Evolutionary conservation across 2,797 vertebrate genomes (phyloP).

Genomic region (Helarctos malayanus): DNA sequence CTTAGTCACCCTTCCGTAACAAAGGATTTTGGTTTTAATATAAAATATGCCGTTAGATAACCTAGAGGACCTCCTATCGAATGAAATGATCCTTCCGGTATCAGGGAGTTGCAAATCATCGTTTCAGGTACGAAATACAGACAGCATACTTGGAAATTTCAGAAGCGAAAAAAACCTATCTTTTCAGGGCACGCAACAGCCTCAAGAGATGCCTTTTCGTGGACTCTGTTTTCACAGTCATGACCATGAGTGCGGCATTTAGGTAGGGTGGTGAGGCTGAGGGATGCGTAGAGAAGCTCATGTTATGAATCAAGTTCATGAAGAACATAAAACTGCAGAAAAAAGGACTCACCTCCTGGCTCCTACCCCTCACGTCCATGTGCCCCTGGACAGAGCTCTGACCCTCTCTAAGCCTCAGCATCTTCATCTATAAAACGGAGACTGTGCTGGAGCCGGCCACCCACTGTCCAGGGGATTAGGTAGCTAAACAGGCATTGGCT

Average conservation of each 20-base stretch:
- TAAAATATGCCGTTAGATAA: not conserved
- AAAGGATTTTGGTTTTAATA: not conserved
- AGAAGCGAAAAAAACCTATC: not conserved
- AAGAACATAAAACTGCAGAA: not conserved
- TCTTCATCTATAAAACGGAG: not conserved
- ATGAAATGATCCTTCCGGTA: not conserved
- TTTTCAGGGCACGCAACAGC: not conserved
- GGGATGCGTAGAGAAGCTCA: not conserved
- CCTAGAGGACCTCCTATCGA: not conserved
- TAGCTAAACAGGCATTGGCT: not conserved
- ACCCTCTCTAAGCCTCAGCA: not conserved
- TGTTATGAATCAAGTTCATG: not conserved
- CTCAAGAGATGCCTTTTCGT: not conserved
- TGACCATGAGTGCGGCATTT: not conserved
- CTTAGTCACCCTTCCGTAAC: not conserved
- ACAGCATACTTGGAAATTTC: not conserved
- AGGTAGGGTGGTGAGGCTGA: accelerated
- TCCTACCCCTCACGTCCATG: not conserved
- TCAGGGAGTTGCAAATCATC: not conserved
- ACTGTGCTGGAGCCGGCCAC: not conserved
- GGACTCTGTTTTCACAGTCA: not conserved
- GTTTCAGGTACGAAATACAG: not conserved
- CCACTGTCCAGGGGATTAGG: not conserved
- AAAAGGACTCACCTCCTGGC: not conserved
- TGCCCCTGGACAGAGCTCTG: not conserved